Evolutionary conservation across 2,113 vertebrate genomes (phyloP), one percentile per base, ranked within the genome.

Genomic region (Barbus barbus): DNA sequence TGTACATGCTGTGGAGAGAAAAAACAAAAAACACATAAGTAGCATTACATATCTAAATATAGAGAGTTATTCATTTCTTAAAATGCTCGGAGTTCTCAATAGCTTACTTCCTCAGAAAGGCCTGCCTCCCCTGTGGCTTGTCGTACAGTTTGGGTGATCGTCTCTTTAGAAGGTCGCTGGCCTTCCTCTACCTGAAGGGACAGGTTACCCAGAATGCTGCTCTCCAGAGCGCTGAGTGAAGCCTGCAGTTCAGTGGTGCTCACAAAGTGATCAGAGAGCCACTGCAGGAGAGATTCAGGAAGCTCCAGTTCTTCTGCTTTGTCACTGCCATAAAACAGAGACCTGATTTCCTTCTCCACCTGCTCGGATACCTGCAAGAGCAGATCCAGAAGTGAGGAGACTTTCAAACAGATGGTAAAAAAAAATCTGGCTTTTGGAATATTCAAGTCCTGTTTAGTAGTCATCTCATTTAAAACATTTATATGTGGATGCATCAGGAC

Each of bases 1-100:
- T 81, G 93, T 0, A 95, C 96, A 87, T 98, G 95, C 98, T 99
- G 88, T 71, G 2, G 4, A 51, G 13, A n/a, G n/a, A n/a, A n/a
- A n/a, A 58, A 46, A 7, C 18, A 36, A 14, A 56, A 36, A 0
- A 12, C 24, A 31, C 3, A 77, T 9, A 74, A 46, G 28, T 12
- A 48, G 22, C 44, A 77, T 77, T 56, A 20, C 48, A 28, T 76
- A 53, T 20, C 8, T 33, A 4, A 76, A 3, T 12, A 46, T 3
- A 38, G 1, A 22, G 20, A 33, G 20, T 69, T 38, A 69, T 4
- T 38, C 4, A 36, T 36, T 36, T 2, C 12, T 24, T 46, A 46
- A 18, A 24, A 24, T 58, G 28, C 51, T 14, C 1, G 18, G n/a
- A 65, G 28, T 46, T 4, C 2, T 28, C 3, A n/a, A 33, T 14